phyloP scores from a whole-genome alignment of 2,888 invertebrate genomes.

The Eulithis testata region DNA sequence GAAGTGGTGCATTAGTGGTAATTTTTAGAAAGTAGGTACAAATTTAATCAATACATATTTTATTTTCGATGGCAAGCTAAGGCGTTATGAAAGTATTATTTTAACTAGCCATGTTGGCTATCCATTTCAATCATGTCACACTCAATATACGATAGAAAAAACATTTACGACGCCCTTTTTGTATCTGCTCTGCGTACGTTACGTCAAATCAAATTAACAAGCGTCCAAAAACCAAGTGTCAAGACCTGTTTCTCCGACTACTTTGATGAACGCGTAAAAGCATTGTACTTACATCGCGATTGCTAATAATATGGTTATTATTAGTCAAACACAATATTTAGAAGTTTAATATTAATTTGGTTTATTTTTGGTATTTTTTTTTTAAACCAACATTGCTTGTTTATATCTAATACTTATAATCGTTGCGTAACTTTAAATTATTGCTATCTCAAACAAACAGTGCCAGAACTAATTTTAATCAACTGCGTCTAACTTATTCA shows the following conservation, averaged over 20 bases:
- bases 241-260: conserved; percentile 61
- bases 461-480: too few species aligned
- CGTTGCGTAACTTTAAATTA: too few species aligned
- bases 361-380: neutral
- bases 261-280: conserved; percentile 60
- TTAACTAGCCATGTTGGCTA: conserved; percentile 12
- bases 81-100: conserved; percentile 6
- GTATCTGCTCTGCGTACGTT: conserved; percentile 48
- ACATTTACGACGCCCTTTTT: conserved; percentile 45
- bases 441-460: too few species aligned
- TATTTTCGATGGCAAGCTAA: neutral
- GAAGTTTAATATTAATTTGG: conserved; percentile 18
- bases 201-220: conserved; percentile 59
- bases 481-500: too few species aligned
- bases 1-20: too few species aligned
- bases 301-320: conserved; percentile 77
- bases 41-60: neutral
- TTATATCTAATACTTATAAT: too few species aligned
- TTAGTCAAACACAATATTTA: conserved; percentile 45
- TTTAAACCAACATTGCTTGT: neutral
- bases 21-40: too few species aligned
- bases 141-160: conserved; percentile 25
- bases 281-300: conserved; percentile 63
- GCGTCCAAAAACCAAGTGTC: conserved; percentile 67
- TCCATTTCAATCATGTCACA: conserved; percentile 33